phyloP scores from a whole-genome alignment of 2,888 invertebrate species.

The Thera obeliscata region DNA sequence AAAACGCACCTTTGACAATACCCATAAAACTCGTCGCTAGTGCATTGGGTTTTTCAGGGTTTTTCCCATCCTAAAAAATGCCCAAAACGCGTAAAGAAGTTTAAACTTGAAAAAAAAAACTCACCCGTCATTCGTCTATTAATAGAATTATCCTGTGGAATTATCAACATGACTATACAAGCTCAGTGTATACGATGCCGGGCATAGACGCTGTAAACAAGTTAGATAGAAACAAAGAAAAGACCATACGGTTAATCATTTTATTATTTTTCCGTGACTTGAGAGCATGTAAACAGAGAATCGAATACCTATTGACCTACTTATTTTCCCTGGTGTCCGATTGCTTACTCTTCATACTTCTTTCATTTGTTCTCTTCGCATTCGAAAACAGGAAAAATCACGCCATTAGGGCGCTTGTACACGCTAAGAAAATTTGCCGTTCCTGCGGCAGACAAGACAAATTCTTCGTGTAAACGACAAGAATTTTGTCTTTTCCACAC shows the following conservation, averaged over 20 bases:
- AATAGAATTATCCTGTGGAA: constrained; percentile 1
- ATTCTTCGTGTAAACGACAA: no score
- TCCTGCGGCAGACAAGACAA: no score
- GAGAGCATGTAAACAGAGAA: constrained; percentile 20
- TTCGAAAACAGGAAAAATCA: constrained; percentile 7
- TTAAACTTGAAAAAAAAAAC: no score
- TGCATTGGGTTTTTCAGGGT: no score
- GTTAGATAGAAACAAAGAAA: constrained; percentile 15
- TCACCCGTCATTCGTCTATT: background rate
- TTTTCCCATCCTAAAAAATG: no score
- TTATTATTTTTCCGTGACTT: constrained; percentile 8
- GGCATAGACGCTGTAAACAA: background rate
- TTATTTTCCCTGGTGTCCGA: constrained; percentile 8
- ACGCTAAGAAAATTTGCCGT: no score
- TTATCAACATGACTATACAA: background rate
- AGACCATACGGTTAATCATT: constrained; percentile 14
- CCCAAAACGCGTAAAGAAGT: no score
- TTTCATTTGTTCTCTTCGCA: constrained; percentile 1
- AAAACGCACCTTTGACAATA: no score
- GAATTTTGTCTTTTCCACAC: no score
- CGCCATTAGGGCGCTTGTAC: no score
- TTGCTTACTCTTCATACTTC: constrained; percentile 9
- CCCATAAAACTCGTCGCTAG: no score
- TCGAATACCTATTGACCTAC: constrained; percentile 22
- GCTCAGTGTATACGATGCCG: background rate